Percentiles rank a stretch among this genome's conserved stretches.
phyloP scores from a whole-genome alignment of 64 coral and sea anemone species.

The Orbicella faveolata region DNA sequence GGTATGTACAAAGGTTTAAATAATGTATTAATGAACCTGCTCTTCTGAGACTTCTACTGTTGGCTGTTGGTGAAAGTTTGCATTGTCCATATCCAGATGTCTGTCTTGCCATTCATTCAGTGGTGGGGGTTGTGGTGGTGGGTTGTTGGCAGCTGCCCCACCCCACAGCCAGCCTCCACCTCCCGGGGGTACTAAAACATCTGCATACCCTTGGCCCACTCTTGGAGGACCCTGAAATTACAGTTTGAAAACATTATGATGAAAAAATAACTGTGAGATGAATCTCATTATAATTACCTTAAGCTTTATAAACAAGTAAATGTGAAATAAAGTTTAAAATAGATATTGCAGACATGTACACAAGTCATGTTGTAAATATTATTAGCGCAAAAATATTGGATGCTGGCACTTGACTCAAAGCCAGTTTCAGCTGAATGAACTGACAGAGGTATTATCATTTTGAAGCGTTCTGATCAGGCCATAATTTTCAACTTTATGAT shows the following conservation, averaged over 20 bases:
- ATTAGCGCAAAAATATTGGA: no score
- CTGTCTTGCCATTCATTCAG: constrained; percentile 34
- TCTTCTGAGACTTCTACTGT: constrained; percentile 83
- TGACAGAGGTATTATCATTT: no score
- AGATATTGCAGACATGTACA: no score
- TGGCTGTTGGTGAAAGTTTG: constrained; percentile 69
- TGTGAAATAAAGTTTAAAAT: no score
- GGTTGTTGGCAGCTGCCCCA: constrained; percentile 20
- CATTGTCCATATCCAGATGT: constrained; percentile 53
- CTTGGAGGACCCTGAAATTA: constrained; percentile 63
- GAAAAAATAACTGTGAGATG: neutral
- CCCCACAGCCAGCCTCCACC: constrained; percentile 58
- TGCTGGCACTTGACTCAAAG: no score
- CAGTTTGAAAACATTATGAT: neutral
- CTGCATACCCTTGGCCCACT: constrained; percentile 87
- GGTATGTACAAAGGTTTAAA: neutral
- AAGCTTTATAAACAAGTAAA: no score
- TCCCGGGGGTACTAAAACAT: constrained; percentile 75
- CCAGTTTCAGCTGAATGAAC: no score
- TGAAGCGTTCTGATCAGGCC: no score
- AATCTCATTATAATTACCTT: no score
- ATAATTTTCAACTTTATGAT: no score
- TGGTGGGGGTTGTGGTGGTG: neutral
- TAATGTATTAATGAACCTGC: constrained; percentile 42
- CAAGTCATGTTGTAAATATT: no score